Evolutionary conservation across 2,888 invertebrate species (phyloP).

Genomic region (Uropetala carovei): DNA sequence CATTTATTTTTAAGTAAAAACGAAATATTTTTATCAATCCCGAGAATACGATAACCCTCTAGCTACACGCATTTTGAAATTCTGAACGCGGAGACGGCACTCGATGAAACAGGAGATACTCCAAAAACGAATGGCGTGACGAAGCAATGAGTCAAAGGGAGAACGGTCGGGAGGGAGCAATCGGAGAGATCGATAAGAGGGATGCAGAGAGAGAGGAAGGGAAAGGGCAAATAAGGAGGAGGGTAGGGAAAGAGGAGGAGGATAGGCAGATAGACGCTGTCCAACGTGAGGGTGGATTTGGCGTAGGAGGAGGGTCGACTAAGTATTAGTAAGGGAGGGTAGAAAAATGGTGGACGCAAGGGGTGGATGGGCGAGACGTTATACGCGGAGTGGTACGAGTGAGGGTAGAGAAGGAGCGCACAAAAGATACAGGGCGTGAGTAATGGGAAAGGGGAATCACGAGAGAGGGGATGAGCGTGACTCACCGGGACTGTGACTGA

Average conservation of each 20-base stretch:
- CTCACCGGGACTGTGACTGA: constrained; percentile 2
- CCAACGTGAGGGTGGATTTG: not conserved
- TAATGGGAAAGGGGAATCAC: constrained; percentile 45
- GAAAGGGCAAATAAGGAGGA: not conserved
- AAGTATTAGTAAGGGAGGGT: not conserved
- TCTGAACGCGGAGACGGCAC: not conserved
- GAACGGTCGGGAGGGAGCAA: not conserved
- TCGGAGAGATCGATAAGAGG: not conserved
- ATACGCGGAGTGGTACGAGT: not conserved
- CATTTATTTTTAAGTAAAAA: too few species aligned
- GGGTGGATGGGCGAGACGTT: not conserved
- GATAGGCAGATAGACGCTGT: not conserved
- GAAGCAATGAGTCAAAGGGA: constrained; percentile 32
- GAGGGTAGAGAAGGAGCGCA: not conserved
- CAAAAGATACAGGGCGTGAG: constrained; percentile 40
- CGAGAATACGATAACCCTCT: not conserved
- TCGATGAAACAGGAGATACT: not conserved
- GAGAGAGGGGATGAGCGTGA: constrained; percentile 15
- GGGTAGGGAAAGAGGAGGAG: not conserved
- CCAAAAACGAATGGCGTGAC: not conserved
- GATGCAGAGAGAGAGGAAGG: not conserved
- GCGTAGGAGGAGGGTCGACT: not conserved
- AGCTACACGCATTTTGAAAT: constrained; percentile 7
- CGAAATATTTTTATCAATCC: too few species aligned
- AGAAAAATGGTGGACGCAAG: not conserved